phyloP scores from a whole-genome alignment of 2,113 vertebrate genomes.

The Pterophyllum scalare region DNA sequence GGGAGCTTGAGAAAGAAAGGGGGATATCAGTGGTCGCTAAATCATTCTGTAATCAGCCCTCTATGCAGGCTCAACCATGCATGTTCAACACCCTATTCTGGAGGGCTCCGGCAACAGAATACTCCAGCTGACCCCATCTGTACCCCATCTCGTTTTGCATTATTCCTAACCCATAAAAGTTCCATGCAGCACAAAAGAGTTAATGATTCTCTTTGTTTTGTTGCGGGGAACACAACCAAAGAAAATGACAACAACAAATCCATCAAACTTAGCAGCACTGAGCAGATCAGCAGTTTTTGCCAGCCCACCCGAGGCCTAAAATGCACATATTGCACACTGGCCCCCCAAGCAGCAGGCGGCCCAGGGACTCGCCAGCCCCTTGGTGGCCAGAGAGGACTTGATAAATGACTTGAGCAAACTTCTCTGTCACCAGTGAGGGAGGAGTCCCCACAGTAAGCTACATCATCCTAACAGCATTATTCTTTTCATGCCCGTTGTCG shows the following conservation, averaged over 20 bases:
- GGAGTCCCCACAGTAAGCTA: conserved; percentile 76
- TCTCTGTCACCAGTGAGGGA: conserved; percentile 79
- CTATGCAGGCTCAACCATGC: conserved; percentile 80
- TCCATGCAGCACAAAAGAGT: conserved; percentile 89
- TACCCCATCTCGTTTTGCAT: conserved; percentile 87
- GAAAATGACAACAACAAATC: conserved; percentile 91
- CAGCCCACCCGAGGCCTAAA: conserved; percentile 88
- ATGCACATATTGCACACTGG: conserved; percentile 81
- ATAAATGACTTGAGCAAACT: conserved; percentile 84
- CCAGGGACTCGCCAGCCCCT: conserved; percentile 70
- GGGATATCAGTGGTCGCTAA: conserved; percentile 84
- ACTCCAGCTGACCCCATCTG: conserved; percentile 87
- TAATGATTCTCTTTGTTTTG: conserved; percentile 91
- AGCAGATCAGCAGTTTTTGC: conserved; percentile 91
- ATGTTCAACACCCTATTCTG: conserved; percentile 79
- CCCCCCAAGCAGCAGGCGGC: conserved; percentile 79
- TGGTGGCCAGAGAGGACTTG: conserved; percentile 81
- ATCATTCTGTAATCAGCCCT: conserved; percentile 86
- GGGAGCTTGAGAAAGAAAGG: conserved; percentile 70
- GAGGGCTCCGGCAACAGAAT: conserved; percentile 78
- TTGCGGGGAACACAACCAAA: conserved; percentile 82
- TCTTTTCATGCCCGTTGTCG: conserved; percentile 78
- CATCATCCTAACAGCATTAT: conserved; percentile 78
- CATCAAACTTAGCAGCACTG: conserved; percentile 91
- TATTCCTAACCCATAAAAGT: conserved; percentile 89